Evolutionary conservation across 2,888 invertebrate species (phyloP), one percentile per base, ranked within the genome.

Genomic region (Gymnocheta viridis): DNA sequence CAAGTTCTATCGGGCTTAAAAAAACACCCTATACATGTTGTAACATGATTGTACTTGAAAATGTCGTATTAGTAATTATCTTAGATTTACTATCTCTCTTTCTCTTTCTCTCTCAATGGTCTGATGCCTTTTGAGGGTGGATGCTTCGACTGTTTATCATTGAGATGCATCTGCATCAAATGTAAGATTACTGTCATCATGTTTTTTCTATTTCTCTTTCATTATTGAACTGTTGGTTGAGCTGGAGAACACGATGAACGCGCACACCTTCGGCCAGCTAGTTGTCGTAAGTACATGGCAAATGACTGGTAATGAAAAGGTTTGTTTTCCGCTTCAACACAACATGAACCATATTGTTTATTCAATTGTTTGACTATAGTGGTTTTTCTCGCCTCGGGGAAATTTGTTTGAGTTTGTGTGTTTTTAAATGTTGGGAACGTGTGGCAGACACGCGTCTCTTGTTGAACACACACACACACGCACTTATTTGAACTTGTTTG

Each of bases 41-140:
- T 90, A 91, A 91, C 91, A 89, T 90, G 91, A 91, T 91, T 91
- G 89, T 89, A 91, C 91, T 91, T 90, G 90, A 90, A 89, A 88
- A 88, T 89, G 91, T 91, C 91, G 89, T 89, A 69, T 73, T 62
- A 69, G 54, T 77, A 81, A 81, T 84, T 84, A 81, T 69, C 74
- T 27, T 10, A 47, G 22, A 41, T 64, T 66, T n/a, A 44, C 29
- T 27, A 32, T 27, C 24, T 12, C 6, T 38, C 60, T 86, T 81
- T 62, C 49, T 6, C 67, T 70, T 70, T 56, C 76, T 17, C 58
- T 80, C 56, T 54, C 56, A 27, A 29, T 49, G 38, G 14, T 4
- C 19, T 7, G 66, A 47, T 44, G 22, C 17, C 35, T 4, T 56
- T 58, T 35, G 22, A 35, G 80, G 80, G 64, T 77, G 54, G 60